Percentiles rank a stretch among this genome's conserved stretches.
These are phyloP conservation scores for Heteractis magnifica DNA, from an alignment of 92 coral and sea anemone species.

Conservation along the genomic window DNA sequence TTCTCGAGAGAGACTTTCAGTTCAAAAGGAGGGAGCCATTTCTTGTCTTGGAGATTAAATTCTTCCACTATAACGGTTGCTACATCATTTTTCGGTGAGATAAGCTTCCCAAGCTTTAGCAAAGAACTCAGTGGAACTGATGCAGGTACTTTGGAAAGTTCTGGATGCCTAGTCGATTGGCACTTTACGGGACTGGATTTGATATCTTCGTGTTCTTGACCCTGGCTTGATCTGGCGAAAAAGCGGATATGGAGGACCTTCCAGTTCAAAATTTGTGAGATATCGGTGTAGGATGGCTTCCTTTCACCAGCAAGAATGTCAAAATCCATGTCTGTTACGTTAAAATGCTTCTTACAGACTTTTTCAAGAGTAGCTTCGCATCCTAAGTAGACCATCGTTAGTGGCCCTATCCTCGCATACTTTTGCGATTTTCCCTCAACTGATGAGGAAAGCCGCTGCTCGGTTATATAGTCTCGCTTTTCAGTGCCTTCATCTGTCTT, in stretches of 20 bases:
- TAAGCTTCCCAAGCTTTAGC: constrained; percentile 48
- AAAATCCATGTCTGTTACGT: constrained; percentile 42
- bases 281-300: not conserved
- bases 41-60: constrained; percentile 24
- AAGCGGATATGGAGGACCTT: constrained; percentile 64
- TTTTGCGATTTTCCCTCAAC: constrained; percentile 46
- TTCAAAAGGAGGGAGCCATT: constrained; percentile 49
- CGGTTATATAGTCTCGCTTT: constrained; percentile 32
- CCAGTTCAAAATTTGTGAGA: constrained; percentile 50
- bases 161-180: constrained; percentile 16
- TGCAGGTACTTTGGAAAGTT: constrained; percentile 40
- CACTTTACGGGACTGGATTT: constrained; percentile 7
- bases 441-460: constrained; percentile 33
- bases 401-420: no score
- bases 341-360: constrained; percentile 50
- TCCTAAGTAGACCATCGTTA: constrained; percentile 57
- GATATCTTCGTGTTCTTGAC: constrained; percentile 6
- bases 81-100: constrained; percentile 41
- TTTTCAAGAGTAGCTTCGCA: constrained; percentile 52
- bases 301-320: constrained; percentile 20
- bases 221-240: constrained; percentile 35
- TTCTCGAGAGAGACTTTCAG: constrained; percentile 39
- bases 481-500: not conserved
- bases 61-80: constrained; percentile 40
- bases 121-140: constrained; percentile 53